phyloP scores from a whole-genome alignment of 1,140 invertebrate genomes.

The Amyelois transitella region DNA sequence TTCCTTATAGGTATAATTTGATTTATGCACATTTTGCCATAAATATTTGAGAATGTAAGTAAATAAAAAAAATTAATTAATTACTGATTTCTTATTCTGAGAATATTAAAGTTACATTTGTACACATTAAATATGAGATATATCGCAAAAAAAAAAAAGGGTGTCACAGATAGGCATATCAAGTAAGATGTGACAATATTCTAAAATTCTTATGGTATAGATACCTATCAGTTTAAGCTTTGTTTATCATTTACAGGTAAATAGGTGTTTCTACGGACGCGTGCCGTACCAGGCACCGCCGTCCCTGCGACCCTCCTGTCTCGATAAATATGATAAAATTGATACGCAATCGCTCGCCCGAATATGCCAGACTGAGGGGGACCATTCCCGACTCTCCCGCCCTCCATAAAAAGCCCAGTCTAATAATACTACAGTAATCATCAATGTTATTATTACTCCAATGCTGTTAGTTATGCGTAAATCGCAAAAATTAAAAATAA shows the following conservation, averaged over 20 bases:
- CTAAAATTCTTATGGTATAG: too few relatives aligned
- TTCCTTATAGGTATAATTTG: neutral
- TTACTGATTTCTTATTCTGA: too few relatives aligned
- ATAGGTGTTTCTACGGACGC: constrained; percentile 13
- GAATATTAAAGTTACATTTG: too few relatives aligned
- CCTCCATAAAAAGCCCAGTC: constrained; percentile 12
- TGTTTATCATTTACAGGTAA: constrained; percentile 9
- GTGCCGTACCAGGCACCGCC: constrained; percentile 45
- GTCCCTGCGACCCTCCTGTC: constrained; percentile 36
- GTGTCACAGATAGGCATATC: too few relatives aligned
- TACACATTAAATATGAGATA: too few relatives aligned
- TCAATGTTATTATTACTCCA: neutral
- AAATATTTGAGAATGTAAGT: too few relatives aligned
- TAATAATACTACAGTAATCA: constrained; percentile 5
- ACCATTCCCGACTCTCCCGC: constrained; percentile 22
- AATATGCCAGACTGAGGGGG: constrained; percentile 24
- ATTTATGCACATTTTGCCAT: neutral
- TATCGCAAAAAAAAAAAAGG: too few relatives aligned
- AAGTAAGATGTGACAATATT: too few relatives aligned
- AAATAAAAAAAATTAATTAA: too few relatives aligned
- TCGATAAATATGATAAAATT: constrained; percentile 42
- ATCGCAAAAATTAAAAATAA: constrained; percentile 3
- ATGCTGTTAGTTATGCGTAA: neutral
- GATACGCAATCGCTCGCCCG: constrained; percentile 28
- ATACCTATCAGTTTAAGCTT: neutral